These are phyloP conservation scores for Trematomus loennbergii DNA, from an alignment of 2,113 vertebrate genomes.

Conservation along the genomic window DNA sequence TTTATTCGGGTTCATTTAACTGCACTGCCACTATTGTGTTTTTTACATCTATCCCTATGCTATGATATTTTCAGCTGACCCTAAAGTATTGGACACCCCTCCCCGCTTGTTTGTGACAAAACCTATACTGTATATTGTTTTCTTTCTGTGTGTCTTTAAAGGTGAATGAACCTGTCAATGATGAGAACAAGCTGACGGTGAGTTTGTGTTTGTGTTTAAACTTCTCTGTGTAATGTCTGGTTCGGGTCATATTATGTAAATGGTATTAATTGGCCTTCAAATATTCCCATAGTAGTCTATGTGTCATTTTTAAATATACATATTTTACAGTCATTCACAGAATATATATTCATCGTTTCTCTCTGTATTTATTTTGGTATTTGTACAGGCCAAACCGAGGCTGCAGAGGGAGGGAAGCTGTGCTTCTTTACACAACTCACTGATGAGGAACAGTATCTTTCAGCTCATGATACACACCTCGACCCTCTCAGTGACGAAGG, in stretches of 20 bases:
- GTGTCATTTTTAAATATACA: not conserved
- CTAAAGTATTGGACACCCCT: not conserved
- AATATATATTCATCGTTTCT: not conserved
- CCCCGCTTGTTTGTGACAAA: not conserved
- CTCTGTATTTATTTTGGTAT: not conserved
- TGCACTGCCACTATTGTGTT: not conserved
- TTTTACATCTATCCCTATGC: not conserved
- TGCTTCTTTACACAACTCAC: constrained; percentile 83
- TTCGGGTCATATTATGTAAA: not conserved
- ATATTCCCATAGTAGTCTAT: no score
- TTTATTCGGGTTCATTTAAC: no score
- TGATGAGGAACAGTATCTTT: constrained; percentile 87
- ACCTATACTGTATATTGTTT: not conserved
- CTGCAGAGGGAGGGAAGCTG: constrained; percentile 85
- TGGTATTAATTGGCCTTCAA: no score
- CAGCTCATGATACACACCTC: constrained; percentile 87
- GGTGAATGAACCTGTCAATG: constrained; percentile 55
- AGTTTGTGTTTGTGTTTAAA: constrained; percentile 32
- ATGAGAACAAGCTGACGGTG: constrained; percentile 82
- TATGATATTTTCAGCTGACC: not conserved
- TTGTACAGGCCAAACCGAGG: constrained; percentile 78
- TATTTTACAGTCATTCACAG: no score
- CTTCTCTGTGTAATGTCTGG: not conserved
- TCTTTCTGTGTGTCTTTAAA: constrained; percentile 49
- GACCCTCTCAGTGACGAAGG: constrained; percentile 82